Evolutionary conservation across 2,888 invertebrate genomes (phyloP).

Genomic region (Luperina nickerlii): DNA sequence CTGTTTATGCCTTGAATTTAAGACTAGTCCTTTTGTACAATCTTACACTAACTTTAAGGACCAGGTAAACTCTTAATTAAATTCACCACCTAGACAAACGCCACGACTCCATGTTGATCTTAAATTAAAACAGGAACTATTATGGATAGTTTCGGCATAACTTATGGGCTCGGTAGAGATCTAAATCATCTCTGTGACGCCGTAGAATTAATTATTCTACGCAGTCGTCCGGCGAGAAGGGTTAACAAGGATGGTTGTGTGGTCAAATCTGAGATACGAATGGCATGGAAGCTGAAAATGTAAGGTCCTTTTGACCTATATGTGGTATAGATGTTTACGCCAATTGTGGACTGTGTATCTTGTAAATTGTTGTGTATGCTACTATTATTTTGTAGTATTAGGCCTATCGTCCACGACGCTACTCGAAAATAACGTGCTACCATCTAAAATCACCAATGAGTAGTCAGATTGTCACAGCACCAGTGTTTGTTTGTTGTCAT

Average conservation of each 20-base stretch:
- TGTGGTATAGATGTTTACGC: conserved; percentile 3
- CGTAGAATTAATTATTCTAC: conserved; percentile 63
- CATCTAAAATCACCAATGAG: not conserved
- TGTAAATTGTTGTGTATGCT: not conserved
- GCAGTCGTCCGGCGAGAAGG: conserved; percentile 55
- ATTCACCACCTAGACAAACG: conserved; percentile 46
- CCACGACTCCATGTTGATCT: conserved; percentile 58
- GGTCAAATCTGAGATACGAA: conserved; percentile 51
- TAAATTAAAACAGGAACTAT: conserved; percentile 63
- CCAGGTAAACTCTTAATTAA: conserved; percentile 52
- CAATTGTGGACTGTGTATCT: not conserved
- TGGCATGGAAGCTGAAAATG: conserved; percentile 33
- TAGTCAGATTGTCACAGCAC: not conserved
- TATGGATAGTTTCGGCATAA: conserved; percentile 60
- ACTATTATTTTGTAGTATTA: not conserved
- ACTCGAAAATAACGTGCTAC: not conserved
- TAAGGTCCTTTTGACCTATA: conserved; percentile 7
- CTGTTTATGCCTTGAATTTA: not conserved
- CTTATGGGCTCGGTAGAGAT: conserved; percentile 47
- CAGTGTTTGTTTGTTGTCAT: not conserved
- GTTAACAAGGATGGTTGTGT: conserved; percentile 55
- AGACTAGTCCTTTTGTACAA: conserved; percentile 9
- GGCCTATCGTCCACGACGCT: not conserved
- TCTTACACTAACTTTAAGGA: not conserved
- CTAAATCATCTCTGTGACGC: conserved; percentile 59